Percentiles rank a stretch among this genome's conserved stretches.
Evolutionary conservation across 2,888 invertebrate genomes (phyloP).

Genomic region (Pyrochroa serraticornis): DNA sequence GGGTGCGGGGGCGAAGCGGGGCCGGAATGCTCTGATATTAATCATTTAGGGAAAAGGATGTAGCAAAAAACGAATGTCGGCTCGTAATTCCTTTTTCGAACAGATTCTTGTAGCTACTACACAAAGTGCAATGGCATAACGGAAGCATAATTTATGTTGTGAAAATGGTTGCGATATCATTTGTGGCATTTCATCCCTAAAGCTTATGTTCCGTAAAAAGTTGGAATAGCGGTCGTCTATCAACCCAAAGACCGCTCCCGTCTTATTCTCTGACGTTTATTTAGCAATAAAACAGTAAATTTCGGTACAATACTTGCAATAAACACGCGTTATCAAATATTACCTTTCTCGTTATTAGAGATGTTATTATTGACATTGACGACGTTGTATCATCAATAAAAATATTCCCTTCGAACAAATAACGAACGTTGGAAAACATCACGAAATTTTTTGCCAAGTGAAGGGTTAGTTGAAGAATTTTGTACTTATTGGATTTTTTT

Average conservation of each 20-base stretch:
- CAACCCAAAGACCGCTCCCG: background rate
- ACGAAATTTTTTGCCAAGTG: background rate
- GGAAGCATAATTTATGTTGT: constrained; percentile 2
- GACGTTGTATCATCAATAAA: background rate
- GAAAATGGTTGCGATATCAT: constrained; percentile 4
- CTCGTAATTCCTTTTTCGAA: too few species aligned
- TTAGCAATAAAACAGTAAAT: constrained; percentile 9
- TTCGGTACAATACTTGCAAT: background rate
- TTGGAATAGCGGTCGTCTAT: constrained; percentile 10
- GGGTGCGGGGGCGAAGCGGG: too few species aligned
- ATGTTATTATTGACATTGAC: background rate
- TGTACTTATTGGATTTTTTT: constrained; percentile 1
- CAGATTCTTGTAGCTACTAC: too few species aligned
- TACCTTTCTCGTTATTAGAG: background rate
- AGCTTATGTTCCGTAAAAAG: constrained; percentile 18
- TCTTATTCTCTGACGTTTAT: constrained; percentile 10
- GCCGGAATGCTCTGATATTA: too few species aligned
- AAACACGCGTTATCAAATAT: background rate
- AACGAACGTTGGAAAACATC: background rate
- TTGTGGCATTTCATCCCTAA: constrained; percentile 11
- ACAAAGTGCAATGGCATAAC: too few species aligned
- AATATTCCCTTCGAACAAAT: background rate
- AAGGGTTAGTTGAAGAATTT: constrained; percentile 8
- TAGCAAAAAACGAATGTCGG: too few species aligned
- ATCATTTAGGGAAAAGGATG: too few species aligned